Evolutionary conservation across 1,140 invertebrate genomes (phyloP).

Genomic region (Drosophila guanche): DNA sequence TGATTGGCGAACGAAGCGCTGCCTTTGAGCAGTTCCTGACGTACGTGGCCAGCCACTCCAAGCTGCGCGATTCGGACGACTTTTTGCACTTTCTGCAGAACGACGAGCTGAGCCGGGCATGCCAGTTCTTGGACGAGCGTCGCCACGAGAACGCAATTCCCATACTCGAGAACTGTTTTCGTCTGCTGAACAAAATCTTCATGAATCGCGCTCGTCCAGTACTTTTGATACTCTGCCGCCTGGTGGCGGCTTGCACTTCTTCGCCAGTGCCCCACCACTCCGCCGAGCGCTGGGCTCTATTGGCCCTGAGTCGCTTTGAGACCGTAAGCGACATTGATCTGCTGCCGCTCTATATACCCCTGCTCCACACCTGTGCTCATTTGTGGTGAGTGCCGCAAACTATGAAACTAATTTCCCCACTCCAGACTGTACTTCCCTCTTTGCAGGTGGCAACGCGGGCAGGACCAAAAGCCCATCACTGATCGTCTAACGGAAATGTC

Average conservation of each 20-base stretch:
- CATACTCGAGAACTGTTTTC: slow-evolving; percentile 88
- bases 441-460: slow-evolving; percentile 86
- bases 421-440: neutral
- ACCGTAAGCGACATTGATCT: slow-evolving; percentile 88
- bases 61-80: slow-evolving; percentile 86
- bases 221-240: slow-evolving; percentile 88
- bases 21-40: slow-evolving; percentile 89
- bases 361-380: slow-evolving; percentile 88
- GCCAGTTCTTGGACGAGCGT: slow-evolving; percentile 86
- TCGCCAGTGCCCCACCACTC: slow-evolving; percentile 85
- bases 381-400: slow-evolving; percentile 84
- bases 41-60: slow-evolving; percentile 85
- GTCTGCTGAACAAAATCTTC: slow-evolving; percentile 89
- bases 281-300: slow-evolving; percentile 88
- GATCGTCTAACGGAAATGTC: slow-evolving; percentile 86
- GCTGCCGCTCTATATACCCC: slow-evolving; percentile 87
- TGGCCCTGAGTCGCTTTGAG: slow-evolving; percentile 88
- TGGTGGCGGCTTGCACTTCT: slow-evolving; percentile 85
- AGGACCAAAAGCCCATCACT: slow-evolving; percentile 86
- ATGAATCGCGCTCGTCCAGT: slow-evolving; percentile 88
- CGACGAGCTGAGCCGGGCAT: slow-evolving; percentile 87
- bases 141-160: slow-evolving; percentile 87
- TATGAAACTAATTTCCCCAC: too few species aligned
- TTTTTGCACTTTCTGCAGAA: slow-evolving; percentile 89
- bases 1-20: slow-evolving; percentile 88